Base-by-base conservation (phyloP, 37 sponge, comb jelly and placozoan species). In the Amphimedon queenslandica region DNA sequence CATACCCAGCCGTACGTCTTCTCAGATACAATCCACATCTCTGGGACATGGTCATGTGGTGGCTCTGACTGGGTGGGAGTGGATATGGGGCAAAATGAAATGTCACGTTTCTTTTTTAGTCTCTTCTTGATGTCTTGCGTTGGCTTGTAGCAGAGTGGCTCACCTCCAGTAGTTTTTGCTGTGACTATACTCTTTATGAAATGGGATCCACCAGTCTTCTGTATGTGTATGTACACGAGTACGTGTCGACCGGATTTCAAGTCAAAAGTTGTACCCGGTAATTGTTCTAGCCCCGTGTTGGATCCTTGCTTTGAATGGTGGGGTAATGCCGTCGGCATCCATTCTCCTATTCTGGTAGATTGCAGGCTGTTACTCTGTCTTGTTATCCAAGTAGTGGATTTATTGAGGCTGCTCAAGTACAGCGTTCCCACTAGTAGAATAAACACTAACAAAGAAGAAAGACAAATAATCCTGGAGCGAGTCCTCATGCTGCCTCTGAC, bases 181-280 rank as follows among this genome's bases (percentile, higher is more conserved):
- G 79, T 61, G 28, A 87, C 40, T 3, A 94, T 57, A 65, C 87
- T 77, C 20, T 66, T 60, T 0, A 86, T 71, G 38, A 92, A 95
- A 39, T 64, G 37, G n/a, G 87, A 68, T 30, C 96, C 96, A 33
- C 93, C 89, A 1, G 93, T 95, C 66, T 95, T 95, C 63, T 92
- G 96, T 4, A 92, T 92, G 84, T 95, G 96, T 8, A 95, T 76
- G 43, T 91, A 78, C 34, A 92, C 83, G 61, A 60, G 23, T 25
- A 60, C 21, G 28, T 60, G 27, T 11, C 5, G 5, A n/a, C 27
- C 27, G 8, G 61, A 25, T n/a, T 11, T n/a, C 5, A 25, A 60
- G 28, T 60, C 61, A 11, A 60, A n/a, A n/a, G n/a, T n/a, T n/a
- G n/a, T n/a, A n/a, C n/a, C n/a, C n/a, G n/a, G n/a, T n/a, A n/a